A percentile compares a stretch with the other conserved stretches of the same genome.
Conservation (phyloP, 2,888 invertebrate species). For the Cylindroiulus punctatus region DNA sequence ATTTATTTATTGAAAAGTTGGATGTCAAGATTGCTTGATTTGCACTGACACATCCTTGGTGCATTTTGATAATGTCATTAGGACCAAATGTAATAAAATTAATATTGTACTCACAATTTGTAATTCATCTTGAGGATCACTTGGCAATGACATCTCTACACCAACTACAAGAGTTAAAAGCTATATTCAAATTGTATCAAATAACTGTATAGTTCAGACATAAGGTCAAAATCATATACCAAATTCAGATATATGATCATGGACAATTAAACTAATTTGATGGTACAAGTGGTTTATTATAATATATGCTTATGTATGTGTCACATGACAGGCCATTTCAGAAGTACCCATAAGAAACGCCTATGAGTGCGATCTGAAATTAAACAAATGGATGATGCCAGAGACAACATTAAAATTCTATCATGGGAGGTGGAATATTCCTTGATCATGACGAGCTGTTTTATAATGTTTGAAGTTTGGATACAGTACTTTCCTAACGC, state of each 20-base stretch:
- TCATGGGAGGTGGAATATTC: neutral
- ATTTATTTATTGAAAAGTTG: conserved; percentile 72
- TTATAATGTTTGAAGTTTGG: neutral
- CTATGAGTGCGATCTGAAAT: conserved; percentile 7
- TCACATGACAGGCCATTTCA: conserved; percentile 42
- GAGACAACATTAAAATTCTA: conserved; percentile 36
- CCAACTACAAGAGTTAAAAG: too few species aligned
- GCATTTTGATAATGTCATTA: too few species aligned
- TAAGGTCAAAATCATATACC: too few species aligned
- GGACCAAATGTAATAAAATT: too few species aligned
- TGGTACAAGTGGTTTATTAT: conserved; percentile 40
- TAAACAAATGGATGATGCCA: conserved; percentile 3
- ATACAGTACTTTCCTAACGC: neutral
- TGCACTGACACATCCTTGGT: too few species aligned
- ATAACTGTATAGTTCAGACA: neutral
- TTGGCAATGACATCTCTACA: too few species aligned
- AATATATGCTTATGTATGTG: conserved; percentile 30
- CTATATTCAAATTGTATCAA: too few species aligned
- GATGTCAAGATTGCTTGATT: neutral
- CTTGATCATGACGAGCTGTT: conserved; percentile 3
- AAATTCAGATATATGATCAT: too few species aligned
- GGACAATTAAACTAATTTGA: neutral
- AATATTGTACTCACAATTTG: too few species aligned
- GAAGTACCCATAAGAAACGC: conserved; percentile 11
- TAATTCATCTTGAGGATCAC: too few species aligned